Percentiles rank a stretch among this genome's conserved stretches.
phyloP scores from a whole-genome alignment of 1,140 invertebrate species.

The Neodiprion lecontei region DNA sequence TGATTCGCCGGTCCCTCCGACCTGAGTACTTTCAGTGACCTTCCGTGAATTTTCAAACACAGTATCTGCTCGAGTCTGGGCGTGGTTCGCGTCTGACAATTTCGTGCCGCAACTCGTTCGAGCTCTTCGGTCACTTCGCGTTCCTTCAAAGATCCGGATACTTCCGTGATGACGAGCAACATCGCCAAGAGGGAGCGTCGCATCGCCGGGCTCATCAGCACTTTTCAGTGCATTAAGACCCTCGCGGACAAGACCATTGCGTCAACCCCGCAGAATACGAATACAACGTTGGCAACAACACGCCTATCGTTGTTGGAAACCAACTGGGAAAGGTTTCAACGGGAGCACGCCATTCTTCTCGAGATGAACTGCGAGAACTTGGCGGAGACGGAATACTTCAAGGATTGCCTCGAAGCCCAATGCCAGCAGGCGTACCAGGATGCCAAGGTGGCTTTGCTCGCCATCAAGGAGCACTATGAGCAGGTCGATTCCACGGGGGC shows the following conservation, averaged over 20 bases:
- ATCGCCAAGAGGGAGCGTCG: slow-evolving; percentile 7
- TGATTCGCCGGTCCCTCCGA: no score
- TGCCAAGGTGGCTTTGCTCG: neutral
- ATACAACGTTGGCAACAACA: no score
- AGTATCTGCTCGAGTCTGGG: no score
- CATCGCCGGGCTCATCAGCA: neutral
- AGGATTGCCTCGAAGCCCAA: neutral
- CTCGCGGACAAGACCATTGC: neutral
- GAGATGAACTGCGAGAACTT: slow-evolving; percentile 9
- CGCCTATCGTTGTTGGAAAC: no score
- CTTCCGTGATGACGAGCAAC: neutral
- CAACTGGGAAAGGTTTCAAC: neutral
- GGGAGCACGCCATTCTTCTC: neutral
- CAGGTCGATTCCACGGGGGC: neutral
- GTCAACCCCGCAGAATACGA: no score
- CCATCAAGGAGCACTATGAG: slow-evolving; percentile 1
- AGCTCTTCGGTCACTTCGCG: no score
- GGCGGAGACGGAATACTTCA: neutral
- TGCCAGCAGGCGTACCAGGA: slow-evolving; percentile 4
- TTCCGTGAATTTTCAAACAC: no score
- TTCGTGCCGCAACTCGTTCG: no score
- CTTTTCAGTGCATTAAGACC: neutral
- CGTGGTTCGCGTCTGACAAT: no score
- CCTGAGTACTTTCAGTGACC: no score
- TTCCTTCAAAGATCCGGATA: no score